Percentiles rank a stretch among this genome's conserved stretches.
Evolutionary conservation across 2,888 invertebrate genomes (phyloP).

Genomic region (Diachrysia chrysitis): DNA sequence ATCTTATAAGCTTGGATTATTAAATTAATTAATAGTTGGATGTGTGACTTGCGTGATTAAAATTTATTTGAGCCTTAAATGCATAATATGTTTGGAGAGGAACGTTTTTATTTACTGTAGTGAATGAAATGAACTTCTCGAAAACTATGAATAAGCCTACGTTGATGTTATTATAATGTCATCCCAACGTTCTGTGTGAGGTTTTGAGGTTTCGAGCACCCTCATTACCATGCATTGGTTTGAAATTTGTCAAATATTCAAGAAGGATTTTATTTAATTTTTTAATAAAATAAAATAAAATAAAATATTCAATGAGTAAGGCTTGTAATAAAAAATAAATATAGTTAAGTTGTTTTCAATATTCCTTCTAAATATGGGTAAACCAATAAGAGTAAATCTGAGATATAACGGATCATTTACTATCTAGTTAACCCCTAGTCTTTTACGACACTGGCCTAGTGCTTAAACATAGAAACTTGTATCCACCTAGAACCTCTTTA

Average conservation of each 20-base stretch:
- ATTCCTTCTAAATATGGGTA: neutral
- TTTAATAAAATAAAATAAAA: too few relatives aligned
- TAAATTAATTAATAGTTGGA: constrained; percentile 31
- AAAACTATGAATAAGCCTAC: too few relatives aligned
- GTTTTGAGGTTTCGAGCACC: too few relatives aligned
- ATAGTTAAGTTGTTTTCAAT: too few relatives aligned
- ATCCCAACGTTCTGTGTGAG: neutral
- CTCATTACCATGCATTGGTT: neutral
- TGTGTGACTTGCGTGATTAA: neutral
- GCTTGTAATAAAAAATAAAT: too few relatives aligned
- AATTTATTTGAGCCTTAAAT: neutral
- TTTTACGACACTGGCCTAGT: neutral
- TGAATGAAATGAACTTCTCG: constrained; percentile 1
- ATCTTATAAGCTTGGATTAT: constrained; percentile 34
- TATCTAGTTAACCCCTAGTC: neutral
- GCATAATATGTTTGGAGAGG: neutral
- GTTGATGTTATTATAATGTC: too few relatives aligned
- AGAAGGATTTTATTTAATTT: too few relatives aligned
- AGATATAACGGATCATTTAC: neutral
- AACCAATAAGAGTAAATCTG: neutral
- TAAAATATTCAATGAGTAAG: too few relatives aligned
- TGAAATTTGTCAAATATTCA: too few relatives aligned
- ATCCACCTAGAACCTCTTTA: neutral
- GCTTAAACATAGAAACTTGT: neutral
- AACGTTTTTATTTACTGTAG: neutral